Conservation (phyloP, 2,113 vertebrate genomes). For the Lagopus muta region DNA sequence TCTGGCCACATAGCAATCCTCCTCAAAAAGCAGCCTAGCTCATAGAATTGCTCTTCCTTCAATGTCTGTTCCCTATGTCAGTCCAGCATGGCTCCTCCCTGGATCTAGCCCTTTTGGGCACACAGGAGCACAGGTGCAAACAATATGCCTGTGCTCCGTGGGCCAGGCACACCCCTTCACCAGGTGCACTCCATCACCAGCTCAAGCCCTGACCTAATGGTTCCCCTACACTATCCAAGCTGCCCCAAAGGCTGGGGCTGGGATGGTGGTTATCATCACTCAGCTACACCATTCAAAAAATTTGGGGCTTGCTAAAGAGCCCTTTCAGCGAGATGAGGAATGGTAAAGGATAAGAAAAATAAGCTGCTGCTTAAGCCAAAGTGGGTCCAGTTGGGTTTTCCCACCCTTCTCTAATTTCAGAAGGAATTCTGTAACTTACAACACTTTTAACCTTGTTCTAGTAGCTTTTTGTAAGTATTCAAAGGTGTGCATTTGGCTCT, state of each 20-base stretch:
- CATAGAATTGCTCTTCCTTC: too few relatives aligned
- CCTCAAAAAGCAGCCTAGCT: too few relatives aligned
- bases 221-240: neutral
- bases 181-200: too few relatives aligned
- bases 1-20: too few relatives aligned
- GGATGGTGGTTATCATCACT: neutral
- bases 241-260: rapidly evolving
- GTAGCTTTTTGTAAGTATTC: neutral
- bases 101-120: too few relatives aligned
- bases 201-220: too few relatives aligned
- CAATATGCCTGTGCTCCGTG: too few relatives aligned
- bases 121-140: too few relatives aligned
- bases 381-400: neutral
- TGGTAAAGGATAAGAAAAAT: neutral
- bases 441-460: neutral
- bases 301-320: neutral
- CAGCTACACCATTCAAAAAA: neutral
- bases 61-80: too few relatives aligned
- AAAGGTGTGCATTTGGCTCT: neutral
- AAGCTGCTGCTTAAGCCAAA: rapidly evolving
- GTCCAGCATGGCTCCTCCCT: too few relatives aligned
- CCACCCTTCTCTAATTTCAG: neutral
- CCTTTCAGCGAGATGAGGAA: neutral
- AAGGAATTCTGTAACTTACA: neutral
- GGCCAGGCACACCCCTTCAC: too few relatives aligned